Percentiles rank a stretch among this genome's conserved stretches.
Conservation (phyloP, 2,888 invertebrate genomes). For the Oasisia sp. region DNA sequence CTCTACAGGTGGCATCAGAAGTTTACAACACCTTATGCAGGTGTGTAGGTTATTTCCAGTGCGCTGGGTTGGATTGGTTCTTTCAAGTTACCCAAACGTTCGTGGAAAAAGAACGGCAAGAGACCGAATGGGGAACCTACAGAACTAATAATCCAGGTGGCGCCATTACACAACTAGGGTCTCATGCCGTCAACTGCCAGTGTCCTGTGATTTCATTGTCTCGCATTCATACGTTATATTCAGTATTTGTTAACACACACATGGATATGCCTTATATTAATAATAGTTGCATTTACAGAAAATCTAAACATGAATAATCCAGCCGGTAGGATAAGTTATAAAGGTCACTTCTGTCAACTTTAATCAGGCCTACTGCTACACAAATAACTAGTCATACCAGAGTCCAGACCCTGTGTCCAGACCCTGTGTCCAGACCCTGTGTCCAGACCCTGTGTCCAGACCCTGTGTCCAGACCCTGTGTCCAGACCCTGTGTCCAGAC, state of each 20-base stretch:
- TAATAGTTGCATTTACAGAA: no score
- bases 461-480: background rate
- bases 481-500: background rate
- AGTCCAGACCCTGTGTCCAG: background rate
- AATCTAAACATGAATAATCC: no score
- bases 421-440: background rate
- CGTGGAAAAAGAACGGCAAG: background rate
- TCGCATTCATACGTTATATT: no score
- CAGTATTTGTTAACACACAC: no score
- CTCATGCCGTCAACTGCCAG: no score
- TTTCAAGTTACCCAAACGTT: background rate
- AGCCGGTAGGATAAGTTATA: no score
- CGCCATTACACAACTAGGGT: no score
- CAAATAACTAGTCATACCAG: background rate
- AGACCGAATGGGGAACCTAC: no score
- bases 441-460: background rate
- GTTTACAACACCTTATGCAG: background rate
- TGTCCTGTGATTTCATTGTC: no score
- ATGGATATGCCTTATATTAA: no score
- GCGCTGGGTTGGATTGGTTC: background rate
- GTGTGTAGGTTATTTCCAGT: background rate
- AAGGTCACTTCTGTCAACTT: background rate
- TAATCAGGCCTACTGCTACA: conserved; percentile 3
- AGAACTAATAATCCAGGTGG: no score
- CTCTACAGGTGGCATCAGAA: background rate